Conservation (phyloP, 2,888 invertebrate species). For the Ormyrus pomaceus region DNA sequence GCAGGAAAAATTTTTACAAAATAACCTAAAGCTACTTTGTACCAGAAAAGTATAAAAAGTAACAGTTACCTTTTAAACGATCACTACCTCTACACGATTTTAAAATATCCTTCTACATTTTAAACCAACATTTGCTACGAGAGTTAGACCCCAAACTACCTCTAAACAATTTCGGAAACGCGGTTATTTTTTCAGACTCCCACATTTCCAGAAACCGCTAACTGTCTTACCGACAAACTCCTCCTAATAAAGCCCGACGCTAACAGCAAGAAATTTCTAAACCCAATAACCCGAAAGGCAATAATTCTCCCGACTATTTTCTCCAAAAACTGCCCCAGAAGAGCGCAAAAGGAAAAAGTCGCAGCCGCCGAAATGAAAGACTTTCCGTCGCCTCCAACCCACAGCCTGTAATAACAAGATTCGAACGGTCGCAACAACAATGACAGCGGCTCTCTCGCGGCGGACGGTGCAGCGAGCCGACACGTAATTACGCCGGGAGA, state of each 20-base stretch:
- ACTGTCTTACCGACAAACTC: neutral
- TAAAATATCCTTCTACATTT: neutral
- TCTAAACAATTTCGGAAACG: conserved; percentile 5
- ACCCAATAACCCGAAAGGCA: conserved; percentile 4
- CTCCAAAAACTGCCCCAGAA: neutral
- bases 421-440: neutral
- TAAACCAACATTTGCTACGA: neutral
- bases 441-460: neutral
- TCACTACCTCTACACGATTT: neutral
- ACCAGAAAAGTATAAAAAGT: no score
- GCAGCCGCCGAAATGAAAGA: conserved; percentile 19
- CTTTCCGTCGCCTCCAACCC: no score
- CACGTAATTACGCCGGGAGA: conserved; percentile 32
- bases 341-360: neutral
- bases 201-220: neutral
- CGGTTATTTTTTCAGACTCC: neutral
- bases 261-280: conserved; percentile 14
- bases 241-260: conserved; percentile 14
- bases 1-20: no score
- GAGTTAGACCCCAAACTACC: neutral
- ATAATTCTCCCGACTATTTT: conserved; percentile 10
- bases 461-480: neutral
- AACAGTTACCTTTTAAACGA: no score
- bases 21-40: no score
- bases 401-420: conserved; percentile 14